Conservation (phyloP, 1,140 invertebrate genomes). For the Xylocopa sonorina region DNA sequence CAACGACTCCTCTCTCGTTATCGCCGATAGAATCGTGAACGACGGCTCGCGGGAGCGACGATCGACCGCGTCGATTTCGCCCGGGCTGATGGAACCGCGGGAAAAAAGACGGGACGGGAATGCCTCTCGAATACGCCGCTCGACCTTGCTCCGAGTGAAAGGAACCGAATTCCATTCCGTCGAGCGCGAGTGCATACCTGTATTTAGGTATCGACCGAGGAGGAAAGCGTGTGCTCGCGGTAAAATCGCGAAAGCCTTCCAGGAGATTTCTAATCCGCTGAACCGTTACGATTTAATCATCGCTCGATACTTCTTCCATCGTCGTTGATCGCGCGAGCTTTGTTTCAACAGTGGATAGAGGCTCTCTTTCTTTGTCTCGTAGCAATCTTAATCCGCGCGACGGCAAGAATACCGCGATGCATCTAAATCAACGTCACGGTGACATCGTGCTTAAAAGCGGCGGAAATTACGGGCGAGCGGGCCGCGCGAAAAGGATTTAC, state of each 20-base stretch:
- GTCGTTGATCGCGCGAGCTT: too few relatives aligned
- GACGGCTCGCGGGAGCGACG: conserved; percentile 39
- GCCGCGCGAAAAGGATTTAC: background rate
- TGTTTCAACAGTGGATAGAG: too few relatives aligned
- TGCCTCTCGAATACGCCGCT: background rate
- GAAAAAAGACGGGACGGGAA: background rate
- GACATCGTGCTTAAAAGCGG: background rate
- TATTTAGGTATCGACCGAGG: too few relatives aligned
- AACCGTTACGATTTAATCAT: too few relatives aligned
- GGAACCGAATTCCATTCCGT: conserved; percentile 13
- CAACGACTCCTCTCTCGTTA: conserved; percentile 46
- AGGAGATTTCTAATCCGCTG: background rate
- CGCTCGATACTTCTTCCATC: too few relatives aligned
- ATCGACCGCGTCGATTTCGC: conserved; percentile 31
- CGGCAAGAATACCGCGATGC: too few relatives aligned
- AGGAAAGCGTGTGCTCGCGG: background rate
- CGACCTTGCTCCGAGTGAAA: background rate
- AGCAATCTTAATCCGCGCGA: too few relatives aligned
- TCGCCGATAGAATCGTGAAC: conserved; percentile 51
- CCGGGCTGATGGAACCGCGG: conserved; percentile 2
- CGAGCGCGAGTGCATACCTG: background rate
- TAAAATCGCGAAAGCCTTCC: background rate
- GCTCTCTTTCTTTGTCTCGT: too few relatives aligned
- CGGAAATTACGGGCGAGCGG: conserved; percentile 9
- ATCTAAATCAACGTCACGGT: background rate